Conservation (phyloP, 2,113 vertebrate species). For the Aspiorhynchus laticeps region DNA sequence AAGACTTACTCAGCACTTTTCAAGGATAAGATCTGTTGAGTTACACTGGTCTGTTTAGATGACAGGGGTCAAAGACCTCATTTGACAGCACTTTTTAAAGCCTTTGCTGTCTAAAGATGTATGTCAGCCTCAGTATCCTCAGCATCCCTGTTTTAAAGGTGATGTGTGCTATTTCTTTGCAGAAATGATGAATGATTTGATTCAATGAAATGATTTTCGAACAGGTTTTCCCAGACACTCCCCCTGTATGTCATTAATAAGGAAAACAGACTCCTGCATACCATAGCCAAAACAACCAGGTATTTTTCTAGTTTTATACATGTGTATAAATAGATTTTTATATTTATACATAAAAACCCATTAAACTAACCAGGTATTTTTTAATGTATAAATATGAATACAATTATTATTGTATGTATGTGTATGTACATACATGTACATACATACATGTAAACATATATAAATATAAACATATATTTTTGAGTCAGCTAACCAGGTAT, state of each 20-base stretch:
- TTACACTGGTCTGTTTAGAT: conserved; percentile 57
- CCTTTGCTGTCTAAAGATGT: not conserved
- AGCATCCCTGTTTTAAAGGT: not conserved
- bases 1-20: conserved; percentile 67
- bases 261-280: not conserved
- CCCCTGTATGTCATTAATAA: not conserved
- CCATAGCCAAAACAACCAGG: too few relatives aligned
- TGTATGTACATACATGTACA: not conserved
- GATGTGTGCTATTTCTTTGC: not conserved
- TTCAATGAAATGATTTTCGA: too few relatives aligned
- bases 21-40: conserved; percentile 64
- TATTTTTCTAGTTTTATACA: not conserved
- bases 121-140: not conserved
- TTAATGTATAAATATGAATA: not conserved
- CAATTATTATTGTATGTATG: not conserved
- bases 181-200: not conserved
- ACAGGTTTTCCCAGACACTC: not conserved
- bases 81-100: not conserved
- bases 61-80: conserved; percentile 49
- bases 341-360: not conserved
- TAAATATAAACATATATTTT: too few relatives aligned
- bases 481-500: not conserved
- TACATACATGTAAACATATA: too few relatives aligned
- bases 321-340: not conserved
- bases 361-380: not conserved